phyloP scores from a whole-genome alignment of 2,113 vertebrate species.

The Scophthalmus maximus region DNA sequence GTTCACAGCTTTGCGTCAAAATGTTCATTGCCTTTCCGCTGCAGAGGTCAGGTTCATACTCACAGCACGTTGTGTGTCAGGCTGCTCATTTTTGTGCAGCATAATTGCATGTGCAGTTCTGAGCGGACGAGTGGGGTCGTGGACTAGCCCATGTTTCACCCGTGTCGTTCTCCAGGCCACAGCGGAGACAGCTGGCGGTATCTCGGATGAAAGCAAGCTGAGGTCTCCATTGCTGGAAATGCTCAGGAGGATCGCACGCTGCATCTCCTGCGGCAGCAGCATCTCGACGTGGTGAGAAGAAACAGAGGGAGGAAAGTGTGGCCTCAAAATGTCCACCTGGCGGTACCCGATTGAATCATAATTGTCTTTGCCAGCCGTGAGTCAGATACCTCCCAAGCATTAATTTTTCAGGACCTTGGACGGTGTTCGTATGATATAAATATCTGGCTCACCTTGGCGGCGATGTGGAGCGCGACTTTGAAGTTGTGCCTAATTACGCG shows the following conservation, averaged over 20 bases:
- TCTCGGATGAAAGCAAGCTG: background rate
- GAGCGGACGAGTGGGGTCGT: background rate
- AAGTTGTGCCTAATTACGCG: constrained; percentile 80
- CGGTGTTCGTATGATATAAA: constrained; percentile 70
- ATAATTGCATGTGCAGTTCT: no score
- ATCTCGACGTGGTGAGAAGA: background rate
- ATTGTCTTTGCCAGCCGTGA: constrained; percentile 56
- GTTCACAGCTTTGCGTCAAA: background rate
- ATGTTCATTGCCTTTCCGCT: background rate
- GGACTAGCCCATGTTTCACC: background rate
- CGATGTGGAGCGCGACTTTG: constrained; percentile 63
- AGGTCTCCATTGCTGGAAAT: background rate
- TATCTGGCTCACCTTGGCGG: constrained; percentile 64
- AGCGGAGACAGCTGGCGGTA: background rate
- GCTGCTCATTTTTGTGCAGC: background rate
- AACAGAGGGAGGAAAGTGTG: constrained; percentile 18
- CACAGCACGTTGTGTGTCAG: background rate
- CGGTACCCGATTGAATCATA: constrained; percentile 66
- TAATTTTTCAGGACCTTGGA: constrained; percentile 74
- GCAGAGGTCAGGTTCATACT: background rate
- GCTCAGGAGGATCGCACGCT: background rate
- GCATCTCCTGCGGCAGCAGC: background rate
- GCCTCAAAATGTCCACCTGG: constrained; percentile 64
- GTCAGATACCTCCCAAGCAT: constrained; percentile 69
- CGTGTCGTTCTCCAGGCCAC: background rate